phyloP scores from a whole-genome alignment of 2,797 vertebrate genomes.

The Orestias chungarensis region DNA sequence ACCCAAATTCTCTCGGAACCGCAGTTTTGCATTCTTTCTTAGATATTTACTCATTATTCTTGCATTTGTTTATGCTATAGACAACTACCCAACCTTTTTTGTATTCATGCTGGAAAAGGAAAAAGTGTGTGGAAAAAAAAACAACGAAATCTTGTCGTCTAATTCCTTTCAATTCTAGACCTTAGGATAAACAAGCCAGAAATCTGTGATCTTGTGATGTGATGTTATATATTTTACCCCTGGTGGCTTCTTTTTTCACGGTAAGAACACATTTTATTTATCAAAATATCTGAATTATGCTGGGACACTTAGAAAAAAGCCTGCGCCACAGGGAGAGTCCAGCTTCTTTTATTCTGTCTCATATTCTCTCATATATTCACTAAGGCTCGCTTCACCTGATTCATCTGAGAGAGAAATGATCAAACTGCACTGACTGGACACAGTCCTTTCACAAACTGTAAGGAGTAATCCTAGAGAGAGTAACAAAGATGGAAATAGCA shows the following conservation, averaged over 20 bases:
- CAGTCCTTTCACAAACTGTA: slow-evolving; percentile 63
- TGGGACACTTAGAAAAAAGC: slow-evolving; percentile 38
- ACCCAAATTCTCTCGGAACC: slow-evolving; percentile 44
- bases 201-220: slow-evolving; percentile 46
- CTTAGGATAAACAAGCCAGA: slow-evolving; percentile 56
- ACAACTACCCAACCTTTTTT: slow-evolving; percentile 13
- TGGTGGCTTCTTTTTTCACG: slow-evolving; percentile 68
- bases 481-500: slow-evolving; percentile 59
- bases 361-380: slow-evolving; percentile 55
- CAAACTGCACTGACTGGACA: slow-evolving; percentile 75
- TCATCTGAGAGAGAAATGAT: slow-evolving; percentile 67
- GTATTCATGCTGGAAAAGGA: slow-evolving; percentile 47
- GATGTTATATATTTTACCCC: slow-evolving; percentile 59
- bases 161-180: slow-evolving; percentile 34
- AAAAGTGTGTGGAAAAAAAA: background rate
- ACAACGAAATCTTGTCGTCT: slow-evolving; percentile 30
- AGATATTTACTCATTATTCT: slow-evolving; percentile 40
- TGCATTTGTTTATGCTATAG: slow-evolving; percentile 27
- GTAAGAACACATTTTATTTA: slow-evolving; percentile 68
- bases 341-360: slow-evolving; percentile 36
- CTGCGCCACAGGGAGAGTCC: slow-evolving; percentile 66
- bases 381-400: slow-evolving; percentile 51
- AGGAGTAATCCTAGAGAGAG: slow-evolving; percentile 64
- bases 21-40: slow-evolving; percentile 38
- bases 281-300: slow-evolving; percentile 66